Percentiles rank a stretch among this genome's conserved stretches.
Evolutionary conservation across 1,140 invertebrate genomes (phyloP).

Genomic region (Drosophila kikkawai): DNA sequence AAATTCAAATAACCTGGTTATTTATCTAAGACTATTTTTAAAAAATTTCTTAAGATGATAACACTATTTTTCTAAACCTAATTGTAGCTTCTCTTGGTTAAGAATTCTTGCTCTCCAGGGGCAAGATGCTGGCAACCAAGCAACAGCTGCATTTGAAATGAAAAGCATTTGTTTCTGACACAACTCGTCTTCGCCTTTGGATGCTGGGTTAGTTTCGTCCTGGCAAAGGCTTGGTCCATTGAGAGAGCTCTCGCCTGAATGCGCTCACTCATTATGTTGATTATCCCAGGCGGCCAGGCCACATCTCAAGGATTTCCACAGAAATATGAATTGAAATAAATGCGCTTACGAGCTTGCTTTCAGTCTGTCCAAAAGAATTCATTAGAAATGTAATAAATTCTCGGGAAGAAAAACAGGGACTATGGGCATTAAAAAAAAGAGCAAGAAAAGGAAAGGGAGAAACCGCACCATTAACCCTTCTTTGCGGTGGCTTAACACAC

Average conservation of each 20-base stretch:
- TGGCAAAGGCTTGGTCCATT: slow-evolving; percentile 55
- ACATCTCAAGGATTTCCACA: slow-evolving; percentile 43
- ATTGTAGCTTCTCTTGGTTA: slow-evolving; percentile 37
- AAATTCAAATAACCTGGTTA: too few relatives aligned
- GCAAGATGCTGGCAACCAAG: slow-evolving; percentile 57
- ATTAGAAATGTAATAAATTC: slow-evolving; percentile 79
- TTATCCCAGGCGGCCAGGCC: slow-evolving; percentile 69
- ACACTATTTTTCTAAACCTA: slow-evolving; percentile 4
- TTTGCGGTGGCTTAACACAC: slow-evolving; percentile 70
- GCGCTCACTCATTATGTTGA: slow-evolving; percentile 82
- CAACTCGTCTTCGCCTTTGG: slow-evolving; percentile 74
- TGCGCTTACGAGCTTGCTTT: slow-evolving; percentile 69
- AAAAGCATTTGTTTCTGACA: slow-evolving; percentile 83
- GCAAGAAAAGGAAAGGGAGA: slow-evolving; percentile 1
- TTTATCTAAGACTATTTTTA: background rate
- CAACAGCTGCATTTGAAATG: slow-evolving; percentile 83
- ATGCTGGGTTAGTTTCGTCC: slow-evolving; percentile 34
- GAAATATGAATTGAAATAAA: slow-evolving; percentile 83
- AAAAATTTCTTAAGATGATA: too few relatives aligned
- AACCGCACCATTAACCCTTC: slow-evolving; percentile 77
- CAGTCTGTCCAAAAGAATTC: slow-evolving; percentile 52
- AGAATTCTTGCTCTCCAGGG: slow-evolving; percentile 59
- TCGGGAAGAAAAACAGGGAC: slow-evolving; percentile 19
- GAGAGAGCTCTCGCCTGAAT: slow-evolving; percentile 70
- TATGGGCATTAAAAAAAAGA: slow-evolving; percentile 4